These are phyloP conservation scores for Tyrannus savana DNA, from an alignment of 2,113 vertebrate genomes.

Conservation along the genomic window DNA sequence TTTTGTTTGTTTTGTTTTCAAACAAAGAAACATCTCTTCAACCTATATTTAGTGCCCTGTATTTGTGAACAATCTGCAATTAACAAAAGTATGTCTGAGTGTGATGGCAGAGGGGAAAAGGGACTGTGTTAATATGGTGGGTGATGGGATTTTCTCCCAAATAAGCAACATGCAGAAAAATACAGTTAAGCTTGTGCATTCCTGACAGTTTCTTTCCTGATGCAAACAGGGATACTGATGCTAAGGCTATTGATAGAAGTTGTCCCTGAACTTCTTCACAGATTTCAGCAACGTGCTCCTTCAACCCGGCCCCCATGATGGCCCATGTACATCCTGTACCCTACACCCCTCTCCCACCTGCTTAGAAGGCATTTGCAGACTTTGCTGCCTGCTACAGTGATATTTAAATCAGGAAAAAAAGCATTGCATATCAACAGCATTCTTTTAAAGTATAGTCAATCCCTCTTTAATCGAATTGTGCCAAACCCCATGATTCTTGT, in stretches of 20 bases:
- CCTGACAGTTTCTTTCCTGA: neutral
- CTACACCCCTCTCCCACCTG: neutral
- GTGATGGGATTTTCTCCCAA: neutral
- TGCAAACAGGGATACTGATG: neutral
- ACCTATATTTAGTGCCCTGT: neutral
- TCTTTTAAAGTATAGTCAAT: neutral
- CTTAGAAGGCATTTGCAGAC: neutral
- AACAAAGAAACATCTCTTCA: neutral
- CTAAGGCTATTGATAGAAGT: neutral
- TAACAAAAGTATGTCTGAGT: neutral
- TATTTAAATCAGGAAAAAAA: neutral
- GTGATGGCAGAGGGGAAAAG: neutral
- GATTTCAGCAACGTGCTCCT: neutral
- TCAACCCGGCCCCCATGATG: fast-evolving
- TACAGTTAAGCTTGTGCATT: neutral
- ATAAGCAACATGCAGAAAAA: neutral
- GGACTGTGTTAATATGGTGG: neutral
- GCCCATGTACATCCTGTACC: neutral
- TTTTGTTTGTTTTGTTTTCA: conserved; percentile 20
- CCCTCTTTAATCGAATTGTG: neutral
- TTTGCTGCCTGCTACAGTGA: neutral
- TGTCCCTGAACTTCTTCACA: neutral
- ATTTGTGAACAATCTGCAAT: neutral
- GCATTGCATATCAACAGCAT: neutral
- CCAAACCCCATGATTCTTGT: neutral